Evolutionary conservation across 1,140 invertebrate species (phyloP), one percentile per base, ranked within the genome.

Genomic region (Aricia agestis): DNA sequence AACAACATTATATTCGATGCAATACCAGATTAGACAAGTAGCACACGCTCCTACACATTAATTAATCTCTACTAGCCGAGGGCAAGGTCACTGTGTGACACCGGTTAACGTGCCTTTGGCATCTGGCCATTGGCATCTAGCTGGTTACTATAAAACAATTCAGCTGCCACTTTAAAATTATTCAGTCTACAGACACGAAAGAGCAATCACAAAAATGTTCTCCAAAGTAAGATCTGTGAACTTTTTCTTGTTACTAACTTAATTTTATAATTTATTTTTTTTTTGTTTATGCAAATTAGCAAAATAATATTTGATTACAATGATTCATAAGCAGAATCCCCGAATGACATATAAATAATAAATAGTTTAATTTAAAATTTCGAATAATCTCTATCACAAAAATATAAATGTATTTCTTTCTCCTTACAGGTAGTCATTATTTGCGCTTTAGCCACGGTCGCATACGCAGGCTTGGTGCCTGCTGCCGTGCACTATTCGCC

Each of bases 401-500:
- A 25, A 25, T 25, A 11, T 25, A 18, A 25, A 63, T 63, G 5
- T 19, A 10, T 11, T 18, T 2, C 10, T 25, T 19, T 19, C 18
- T 63, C 19, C 17, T 63, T 25, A 15, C 77, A 86, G 84, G 69
- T 86, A 3, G 73, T 82, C 45, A 74, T 77, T 57, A 68, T 83
- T 18, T 82, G 78, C 73, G 81, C 80, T n/a, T 59, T 84, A 17
- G 77, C 80, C 69, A 82, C 85, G 9, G 82, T 81, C 36, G 75
- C 79, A 66, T 80, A 79, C 7, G 85, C 82, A 45, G 83, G 84
- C 61, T 76, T 83, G 7, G 70, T 84, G 63, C 73, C 78, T 36
- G 75, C 79, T 15, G 73, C 78, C 0, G 78, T 76, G 0, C 82
- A 87, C 69, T 84, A 83, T 71, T 83, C 84, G n/a, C 72, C 81